These are phyloP conservation scores for Andrena haemorrhoa DNA, from an alignment of 2,888 invertebrate genomes.

Conservation along the genomic window DNA sequence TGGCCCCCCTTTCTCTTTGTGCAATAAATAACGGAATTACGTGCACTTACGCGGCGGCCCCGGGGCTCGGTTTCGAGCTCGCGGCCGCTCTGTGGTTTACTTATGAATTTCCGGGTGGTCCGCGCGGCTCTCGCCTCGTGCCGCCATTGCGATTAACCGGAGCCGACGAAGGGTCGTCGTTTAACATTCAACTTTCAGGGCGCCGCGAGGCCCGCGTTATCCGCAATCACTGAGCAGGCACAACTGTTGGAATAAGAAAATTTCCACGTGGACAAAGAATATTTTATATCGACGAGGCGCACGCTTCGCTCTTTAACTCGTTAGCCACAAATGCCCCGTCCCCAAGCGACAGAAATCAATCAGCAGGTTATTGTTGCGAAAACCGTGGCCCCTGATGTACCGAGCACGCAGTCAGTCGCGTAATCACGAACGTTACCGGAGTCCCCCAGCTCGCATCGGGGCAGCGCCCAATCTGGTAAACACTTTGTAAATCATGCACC, in stretches of 20 bases:
- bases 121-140: neutral
- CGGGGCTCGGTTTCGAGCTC: slow-evolving; percentile 12
- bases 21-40: slow-evolving; percentile 47
- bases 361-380: too few relatives aligned
- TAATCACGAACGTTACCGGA: slow-evolving; percentile 27
- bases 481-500: slow-evolving; percentile 59
- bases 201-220: too few relatives aligned
- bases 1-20: slow-evolving; percentile 1
- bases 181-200: too few relatives aligned
- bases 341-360: too few relatives aligned
- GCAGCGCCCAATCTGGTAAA: slow-evolving; percentile 29
- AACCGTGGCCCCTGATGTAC: too few relatives aligned
- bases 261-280: too few relatives aligned
- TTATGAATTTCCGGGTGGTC: slow-evolving; percentile 19
- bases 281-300: too few relatives aligned
- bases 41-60: neutral
- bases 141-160: neutral
- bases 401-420: neutral
- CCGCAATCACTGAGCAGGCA: too few relatives aligned
- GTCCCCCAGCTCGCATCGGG: slow-evolving; percentile 18
- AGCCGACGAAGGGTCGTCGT: neutral
- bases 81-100: neutral
- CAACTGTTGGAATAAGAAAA: too few relatives aligned
- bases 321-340: too few relatives aligned
- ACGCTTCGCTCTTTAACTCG: too few relatives aligned